Evolutionary conservation across 2,113 vertebrate genomes (phyloP), one percentile per base, ranked within the genome.

Genomic region (Pterocles orientalis): DNA sequence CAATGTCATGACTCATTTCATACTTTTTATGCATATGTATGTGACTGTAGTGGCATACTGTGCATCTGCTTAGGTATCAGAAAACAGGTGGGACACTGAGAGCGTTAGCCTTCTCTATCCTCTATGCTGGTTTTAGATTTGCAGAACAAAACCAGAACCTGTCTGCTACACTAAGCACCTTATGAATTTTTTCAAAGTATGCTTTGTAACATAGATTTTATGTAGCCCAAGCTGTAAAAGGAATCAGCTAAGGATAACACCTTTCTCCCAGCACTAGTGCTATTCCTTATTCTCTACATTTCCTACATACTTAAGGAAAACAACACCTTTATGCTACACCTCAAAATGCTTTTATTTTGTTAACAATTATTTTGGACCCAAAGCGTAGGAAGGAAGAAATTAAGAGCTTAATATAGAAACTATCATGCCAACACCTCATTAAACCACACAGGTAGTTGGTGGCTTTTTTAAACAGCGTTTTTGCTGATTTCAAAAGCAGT

Each of bases 251-350:
- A 68, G 28, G 8, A 33, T 34, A 77, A n/a, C 43, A 60, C 19
- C 33, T 39, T 89, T 29, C 65, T 75, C 48, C 47, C 39, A 14
- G 34, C 26, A 12, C 19, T 21, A 34, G 8, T 47, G 12, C 31
- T 73, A 58, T 26, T 58, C 39, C 29, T 86, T 47, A 29, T 23
- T 65, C 24, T 65, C 36, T 14, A 18, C 5, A 28, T 5, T 68
- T 51, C 23, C 31, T 39, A 86, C 86, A 70, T 23, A 7, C 34
- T 34, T 43, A 53, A 54, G 18, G 12, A 36, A 73, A 88, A 36
- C 9, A 15, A 9, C 0, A 0, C 16, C 23, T 64, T 77, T 47
- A 33, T 18, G 10, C 2, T 23, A 45, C 0, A 0, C 3, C 6
- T 20, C 28, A 71, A 90, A 93, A 72, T 7, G 20, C 4, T 53